A percentile compares a stretch with the other conserved stretches of the same genome.
Evolutionary conservation across 2,888 invertebrate species (phyloP).

Genomic region (Empis livida): DNA sequence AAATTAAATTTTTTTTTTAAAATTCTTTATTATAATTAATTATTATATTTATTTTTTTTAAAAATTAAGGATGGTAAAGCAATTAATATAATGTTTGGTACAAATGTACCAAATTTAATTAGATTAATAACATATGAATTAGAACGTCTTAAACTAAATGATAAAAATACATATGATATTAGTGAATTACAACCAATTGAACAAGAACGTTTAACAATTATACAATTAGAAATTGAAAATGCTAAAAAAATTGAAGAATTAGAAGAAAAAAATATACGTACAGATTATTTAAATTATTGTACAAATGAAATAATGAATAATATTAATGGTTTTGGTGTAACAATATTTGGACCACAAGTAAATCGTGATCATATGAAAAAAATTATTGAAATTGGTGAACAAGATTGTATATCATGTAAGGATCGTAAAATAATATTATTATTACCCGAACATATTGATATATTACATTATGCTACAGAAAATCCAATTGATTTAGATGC

Average conservation of each 20-base stretch:
- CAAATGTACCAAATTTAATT: slow-evolving; percentile 65
- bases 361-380: slow-evolving; percentile 32
- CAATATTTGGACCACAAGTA: slow-evolving; percentile 32
- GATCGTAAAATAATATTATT: slow-evolving; percentile 26
- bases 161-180: slow-evolving; percentile 17
- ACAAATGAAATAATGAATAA: slow-evolving; percentile 30
- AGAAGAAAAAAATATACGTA: slow-evolving; percentile 14
- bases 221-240: slow-evolving; percentile 19
- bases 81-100: slow-evolving; percentile 68
- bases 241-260: slow-evolving; percentile 20
- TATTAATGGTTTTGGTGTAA: slow-evolving; percentile 29
- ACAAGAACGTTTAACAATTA: slow-evolving; percentile 33
- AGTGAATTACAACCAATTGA: slow-evolving; percentile 38
- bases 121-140: slow-evolving; percentile 59
- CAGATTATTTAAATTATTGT: slow-evolving; percentile 24
- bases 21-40: no score
- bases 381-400: slow-evolving; percentile 29
- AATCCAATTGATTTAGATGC: slow-evolving; percentile 28
- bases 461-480: slow-evolving; percentile 25
- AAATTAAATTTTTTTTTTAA: no score
- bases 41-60: background rate
- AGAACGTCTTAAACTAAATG: slow-evolving; percentile 21
- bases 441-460: slow-evolving; percentile 21
- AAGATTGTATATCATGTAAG: slow-evolving; percentile 28
- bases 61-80: slow-evolving; percentile 52